Conservation (phyloP, 2,888 invertebrate genomes). For the Synergus gifuensis region DNA sequence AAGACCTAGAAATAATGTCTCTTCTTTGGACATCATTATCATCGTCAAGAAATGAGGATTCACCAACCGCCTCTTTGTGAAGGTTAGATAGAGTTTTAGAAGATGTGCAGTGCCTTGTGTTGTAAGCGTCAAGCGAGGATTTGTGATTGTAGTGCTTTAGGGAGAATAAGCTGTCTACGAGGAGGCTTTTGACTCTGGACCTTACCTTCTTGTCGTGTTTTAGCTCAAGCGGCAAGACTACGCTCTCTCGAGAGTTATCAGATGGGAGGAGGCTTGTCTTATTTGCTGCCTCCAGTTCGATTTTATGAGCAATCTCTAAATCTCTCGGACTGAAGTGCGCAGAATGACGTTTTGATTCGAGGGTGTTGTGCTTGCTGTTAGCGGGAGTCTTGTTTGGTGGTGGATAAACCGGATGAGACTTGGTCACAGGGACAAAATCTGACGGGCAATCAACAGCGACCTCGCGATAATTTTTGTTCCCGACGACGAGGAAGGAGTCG, state of each 20-base stretch:
- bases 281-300: constrained; percentile 42
- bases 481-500: constrained; percentile 67
- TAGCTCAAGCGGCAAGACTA: constrained; percentile 52
- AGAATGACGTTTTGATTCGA: constrained; percentile 58
- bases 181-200: constrained; percentile 72
- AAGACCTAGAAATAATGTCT: constrained; percentile 6
- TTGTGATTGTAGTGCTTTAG: constrained; percentile 54
- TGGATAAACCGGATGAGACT: constrained; percentile 75
- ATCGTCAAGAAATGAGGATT: constrained; percentile 21
- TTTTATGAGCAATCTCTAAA: constrained; percentile 42
- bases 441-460: constrained; percentile 75
- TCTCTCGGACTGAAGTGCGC: constrained; percentile 43
- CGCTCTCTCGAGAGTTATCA: constrained; percentile 50
- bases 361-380: constrained; percentile 63
- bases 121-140: constrained; percentile 64
- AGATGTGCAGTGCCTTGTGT: constrained; percentile 51
- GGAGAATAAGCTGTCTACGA: constrained; percentile 67
- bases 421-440: constrained; percentile 74
- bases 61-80: constrained; percentile 8
- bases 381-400: constrained; percentile 68
- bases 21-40: not conserved
- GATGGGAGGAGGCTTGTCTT: constrained; percentile 49
- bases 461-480: constrained; percentile 70
- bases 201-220: constrained; percentile 73
- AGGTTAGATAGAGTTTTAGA: constrained; percentile 46